These are phyloP conservation scores for Drosophila bunnanda DNA, from an alignment of 2,888 invertebrate species.

Conservation along the genomic window DNA sequence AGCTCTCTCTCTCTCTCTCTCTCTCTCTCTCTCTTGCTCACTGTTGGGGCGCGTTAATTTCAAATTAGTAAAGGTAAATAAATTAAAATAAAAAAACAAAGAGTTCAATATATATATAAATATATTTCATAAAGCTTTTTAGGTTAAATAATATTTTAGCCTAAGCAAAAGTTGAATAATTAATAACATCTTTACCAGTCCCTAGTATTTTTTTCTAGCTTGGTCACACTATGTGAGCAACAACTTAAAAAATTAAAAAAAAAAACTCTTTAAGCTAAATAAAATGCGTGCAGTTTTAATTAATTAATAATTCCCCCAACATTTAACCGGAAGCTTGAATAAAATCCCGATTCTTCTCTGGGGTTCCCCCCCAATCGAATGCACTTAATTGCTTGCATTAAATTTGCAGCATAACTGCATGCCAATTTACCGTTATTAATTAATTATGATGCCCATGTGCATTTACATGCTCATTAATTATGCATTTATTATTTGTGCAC, in stretches of 20 bases:
- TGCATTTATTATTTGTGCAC: conserved; percentile 34
- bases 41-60: conserved; percentile 31
- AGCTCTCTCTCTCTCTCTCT: no score
- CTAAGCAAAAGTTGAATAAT: no score
- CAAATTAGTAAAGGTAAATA: conserved; percentile 53
- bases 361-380: conserved; percentile 7
- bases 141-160: not conserved
- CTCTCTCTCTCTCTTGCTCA: no score
- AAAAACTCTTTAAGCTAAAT: no score
- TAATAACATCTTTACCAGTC: no score
- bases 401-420: conserved; percentile 32
- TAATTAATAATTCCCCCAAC: not conserved
- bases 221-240: not conserved
- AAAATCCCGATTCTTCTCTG: not conserved
- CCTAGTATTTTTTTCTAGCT: no score
- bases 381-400: conserved; percentile 26
- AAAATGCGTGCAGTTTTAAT: not conserved
- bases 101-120: not conserved
- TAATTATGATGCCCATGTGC: conserved; percentile 52
- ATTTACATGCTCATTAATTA: conserved; percentile 58
- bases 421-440: conserved; percentile 59
- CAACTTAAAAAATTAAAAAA: no score
- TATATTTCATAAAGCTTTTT: not conserved
- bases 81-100: conserved; percentile 7
- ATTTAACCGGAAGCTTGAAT: not conserved